These are phyloP conservation scores for Anarhynchus alexandrinus DNA, from an alignment of 2,113 vertebrate genomes.

Conservation along the genomic window DNA sequence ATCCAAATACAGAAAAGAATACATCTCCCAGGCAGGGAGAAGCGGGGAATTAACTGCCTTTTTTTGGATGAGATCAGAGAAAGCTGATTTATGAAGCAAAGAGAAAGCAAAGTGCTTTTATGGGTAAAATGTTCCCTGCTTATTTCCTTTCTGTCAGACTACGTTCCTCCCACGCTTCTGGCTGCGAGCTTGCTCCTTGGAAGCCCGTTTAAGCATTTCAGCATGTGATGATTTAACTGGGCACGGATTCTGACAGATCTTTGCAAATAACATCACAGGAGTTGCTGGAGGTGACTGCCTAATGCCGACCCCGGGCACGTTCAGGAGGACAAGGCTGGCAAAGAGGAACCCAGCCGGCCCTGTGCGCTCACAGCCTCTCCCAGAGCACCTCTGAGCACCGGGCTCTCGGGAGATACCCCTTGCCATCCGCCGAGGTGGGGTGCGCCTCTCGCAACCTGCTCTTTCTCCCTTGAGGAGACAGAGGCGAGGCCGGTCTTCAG, in stretches of 20 bases:
- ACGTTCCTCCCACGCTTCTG: constrained; percentile 65
- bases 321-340: neutral
- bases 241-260: constrained; percentile 43
- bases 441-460: neutral
- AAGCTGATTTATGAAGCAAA: constrained; percentile 65
- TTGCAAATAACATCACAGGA: constrained; percentile 51
- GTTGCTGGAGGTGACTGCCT: constrained; percentile 47
- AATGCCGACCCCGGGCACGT: neutral
- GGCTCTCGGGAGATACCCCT: neutral
- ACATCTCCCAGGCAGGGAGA: constrained; percentile 61
- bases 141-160: constrained; percentile 68
- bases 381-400: neutral
- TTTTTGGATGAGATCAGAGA: constrained; percentile 66
- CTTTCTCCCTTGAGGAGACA: neutral
- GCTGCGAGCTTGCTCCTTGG: constrained; percentile 34
- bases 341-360: neutral
- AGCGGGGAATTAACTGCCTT: constrained; percentile 50
- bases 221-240: constrained; percentile 59
- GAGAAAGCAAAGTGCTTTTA: constrained; percentile 68
- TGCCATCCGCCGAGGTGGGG: fast-evolving
- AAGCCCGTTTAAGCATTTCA: constrained; percentile 60
- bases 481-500: fast-evolving
- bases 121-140: constrained; percentile 69
- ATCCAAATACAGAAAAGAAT: constrained; percentile 63
- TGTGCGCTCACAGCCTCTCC: neutral